Conservation (phyloP, 2,888 invertebrate species). For the Sinodicranocentrus sp. region DNA sequence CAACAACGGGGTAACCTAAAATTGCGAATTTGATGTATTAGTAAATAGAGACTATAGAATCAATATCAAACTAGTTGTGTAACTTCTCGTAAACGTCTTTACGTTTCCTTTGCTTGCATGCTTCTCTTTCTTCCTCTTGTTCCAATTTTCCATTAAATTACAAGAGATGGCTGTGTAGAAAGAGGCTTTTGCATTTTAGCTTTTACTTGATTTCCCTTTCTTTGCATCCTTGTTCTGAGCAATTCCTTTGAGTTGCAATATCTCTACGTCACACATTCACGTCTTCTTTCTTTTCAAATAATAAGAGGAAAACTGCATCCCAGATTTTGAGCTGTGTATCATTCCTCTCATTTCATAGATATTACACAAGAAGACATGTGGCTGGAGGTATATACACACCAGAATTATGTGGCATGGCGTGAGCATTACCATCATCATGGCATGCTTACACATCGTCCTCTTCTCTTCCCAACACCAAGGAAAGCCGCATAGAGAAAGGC, state of each 20-base stretch:
- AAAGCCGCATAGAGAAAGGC: too few species aligned
- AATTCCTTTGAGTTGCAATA: conserved; percentile 62
- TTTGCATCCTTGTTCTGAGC: not conserved
- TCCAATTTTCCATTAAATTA: conserved; percentile 46
- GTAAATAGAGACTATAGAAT: too few species aligned
- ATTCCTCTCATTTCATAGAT: conserved; percentile 7
- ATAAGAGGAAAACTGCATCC: conserved; percentile 52
- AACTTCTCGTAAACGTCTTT: too few species aligned
- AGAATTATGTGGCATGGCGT: conserved; percentile 7
- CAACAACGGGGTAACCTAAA: too few species aligned
- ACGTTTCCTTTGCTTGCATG: too few species aligned
- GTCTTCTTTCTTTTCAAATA: conserved; percentile 41
- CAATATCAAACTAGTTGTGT: too few species aligned
- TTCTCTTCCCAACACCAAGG: conserved; percentile 18
- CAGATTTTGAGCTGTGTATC: conserved; percentile 53
- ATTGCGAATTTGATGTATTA: too few species aligned
- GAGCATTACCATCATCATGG: conserved; percentile 43
- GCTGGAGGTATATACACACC: too few species aligned
- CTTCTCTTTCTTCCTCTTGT: not conserved
- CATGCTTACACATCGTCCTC: not conserved
- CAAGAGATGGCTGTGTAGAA: conserved; percentile 10
- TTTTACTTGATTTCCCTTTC: not conserved
- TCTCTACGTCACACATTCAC: conserved; percentile 54
- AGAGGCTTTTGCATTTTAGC: not conserved
- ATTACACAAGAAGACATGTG: too few species aligned